Conservation (phyloP, 1,140 invertebrate species). For the Lepidurus packardi region DNA sequence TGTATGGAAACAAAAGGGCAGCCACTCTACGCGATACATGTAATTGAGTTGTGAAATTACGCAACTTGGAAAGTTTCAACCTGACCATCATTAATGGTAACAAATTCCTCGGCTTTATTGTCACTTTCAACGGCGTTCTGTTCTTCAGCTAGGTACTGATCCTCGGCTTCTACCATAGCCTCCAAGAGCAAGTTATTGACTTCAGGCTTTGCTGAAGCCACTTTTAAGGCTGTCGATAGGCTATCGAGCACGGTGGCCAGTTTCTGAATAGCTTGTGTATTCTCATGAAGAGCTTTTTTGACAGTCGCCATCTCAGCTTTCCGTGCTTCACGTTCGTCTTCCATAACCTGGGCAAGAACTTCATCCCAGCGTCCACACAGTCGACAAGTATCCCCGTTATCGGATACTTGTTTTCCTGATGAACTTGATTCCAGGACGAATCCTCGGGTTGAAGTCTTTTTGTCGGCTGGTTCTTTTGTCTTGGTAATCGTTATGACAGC, state of each 20-base stretch:
- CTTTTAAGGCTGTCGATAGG: constrained; percentile 7
- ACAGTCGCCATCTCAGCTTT: background rate
- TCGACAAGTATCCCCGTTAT: background rate
- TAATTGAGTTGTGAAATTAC: constrained; percentile 1
- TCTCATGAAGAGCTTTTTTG: background rate
- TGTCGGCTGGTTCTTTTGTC: background rate
- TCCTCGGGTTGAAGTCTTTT: background rate
- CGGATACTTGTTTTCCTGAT: background rate
- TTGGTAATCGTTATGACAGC: background rate
- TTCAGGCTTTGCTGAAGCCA: background rate
- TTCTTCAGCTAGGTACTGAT: constrained; percentile 4
- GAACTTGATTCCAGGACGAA: background rate
- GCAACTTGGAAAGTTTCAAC: constrained; percentile 4
- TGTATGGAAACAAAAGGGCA: background rate
- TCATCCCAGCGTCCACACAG: background rate
- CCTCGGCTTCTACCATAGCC: constrained; percentile 11
- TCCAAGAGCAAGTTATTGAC: background rate
- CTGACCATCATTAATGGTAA: background rate
- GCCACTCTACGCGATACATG: background rate
- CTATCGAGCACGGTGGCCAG: background rate
- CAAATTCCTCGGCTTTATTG: constrained; percentile 2
- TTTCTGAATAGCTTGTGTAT: constrained; percentile 19
- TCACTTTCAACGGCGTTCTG: background rate
- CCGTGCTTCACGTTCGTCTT: background rate
- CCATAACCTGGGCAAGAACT: background rate